Evolutionary conservation across 2,888 invertebrate species (phyloP), one percentile per base, ranked within the genome.

Genomic region (Creontiades dilutus): DNA sequence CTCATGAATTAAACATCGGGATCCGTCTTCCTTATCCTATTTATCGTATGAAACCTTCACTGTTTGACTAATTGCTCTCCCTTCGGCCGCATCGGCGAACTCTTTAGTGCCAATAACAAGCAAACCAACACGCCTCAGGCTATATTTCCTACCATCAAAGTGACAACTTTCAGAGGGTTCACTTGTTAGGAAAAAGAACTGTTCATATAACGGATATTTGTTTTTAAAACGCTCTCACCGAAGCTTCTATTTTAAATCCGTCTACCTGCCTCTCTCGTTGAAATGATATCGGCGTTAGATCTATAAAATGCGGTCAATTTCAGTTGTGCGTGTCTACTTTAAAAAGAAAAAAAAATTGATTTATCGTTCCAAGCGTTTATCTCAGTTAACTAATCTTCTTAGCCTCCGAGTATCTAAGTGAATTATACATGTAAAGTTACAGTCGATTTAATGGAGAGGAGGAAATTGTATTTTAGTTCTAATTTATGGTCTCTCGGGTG

Each of bases 1-100:
- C 47, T 78, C 78, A 78, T 78, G 78, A 78, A 78, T 78, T 78
- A 78, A 78, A 78, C 78, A 78, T 78, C 78, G 19, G 11, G 78
- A 78, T 78, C 78, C 78, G 37, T 78, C 78, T 46, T 46, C 37
- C 37, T 28, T 47, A 78, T 78, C 78, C 78, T 46, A 78, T 78
- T 78, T 78, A 78, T 78, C 78, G 78, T 78, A 78, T 28, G 47
- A 78, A 78, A 78, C 78, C 78, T 46, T 47, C 47, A 46, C 78
- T 7, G 78, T 78, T 78, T 78, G 78, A 78, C 78, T 46, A 78
- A 78, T 78, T 78, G 78, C 78, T 78, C 46, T 78, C 46, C 37
- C 76, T 19, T 16, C 68, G 27, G 19, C 68, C 68, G 68, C 12
- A 68, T 68, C 68, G 68, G 68, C 23, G 57, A 61, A 68, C 11